A percentile compares a stretch with the other conserved stretches of the same genome.
Evolutionary conservation across 2,888 invertebrate species (phyloP).

Genomic region (Adelognathus sp.): DNA sequence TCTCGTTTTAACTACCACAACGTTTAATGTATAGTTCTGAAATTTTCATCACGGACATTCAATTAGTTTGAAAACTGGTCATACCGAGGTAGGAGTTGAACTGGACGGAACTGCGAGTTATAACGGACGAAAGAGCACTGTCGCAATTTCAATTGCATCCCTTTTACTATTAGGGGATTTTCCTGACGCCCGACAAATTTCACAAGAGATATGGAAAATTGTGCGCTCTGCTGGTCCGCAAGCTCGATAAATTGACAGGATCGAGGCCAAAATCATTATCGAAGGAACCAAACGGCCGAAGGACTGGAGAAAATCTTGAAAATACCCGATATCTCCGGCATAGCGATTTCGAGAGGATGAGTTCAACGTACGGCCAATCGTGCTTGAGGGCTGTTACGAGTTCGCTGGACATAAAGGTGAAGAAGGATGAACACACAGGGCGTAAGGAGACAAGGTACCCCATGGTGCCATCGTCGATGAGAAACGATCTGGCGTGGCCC

Average conservation of each 20-base stretch:
- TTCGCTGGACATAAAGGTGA: slow-evolving; percentile 2
- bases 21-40: too few species aligned
- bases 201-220: neutral
- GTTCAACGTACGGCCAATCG: neutral
- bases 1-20: too few species aligned
- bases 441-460: neutral
- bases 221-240: neutral
- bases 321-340: neutral
- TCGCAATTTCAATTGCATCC: too few species aligned
- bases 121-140: too few species aligned
- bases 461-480: slow-evolving; percentile 14
- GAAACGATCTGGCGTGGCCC: slow-evolving; percentile 27
- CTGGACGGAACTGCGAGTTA: too few species aligned
- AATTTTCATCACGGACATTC: too few species aligned
- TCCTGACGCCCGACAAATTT: neutral
- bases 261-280: neutral
- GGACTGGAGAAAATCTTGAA: neutral
- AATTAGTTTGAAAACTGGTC: too few species aligned
- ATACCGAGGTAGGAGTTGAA: too few species aligned
- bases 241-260: neutral
- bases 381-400: neutral
- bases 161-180: neutral
- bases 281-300: neutral
- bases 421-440: neutral
- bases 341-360: slow-evolving; percentile 1